A percentile compares a stretch with the other conserved stretches of the same genome.
Evolutionary conservation across 30 jellyfish, hydroid and myxozoan genomes (phyloP).

Genomic region (Sanderia malayensis): DNA sequence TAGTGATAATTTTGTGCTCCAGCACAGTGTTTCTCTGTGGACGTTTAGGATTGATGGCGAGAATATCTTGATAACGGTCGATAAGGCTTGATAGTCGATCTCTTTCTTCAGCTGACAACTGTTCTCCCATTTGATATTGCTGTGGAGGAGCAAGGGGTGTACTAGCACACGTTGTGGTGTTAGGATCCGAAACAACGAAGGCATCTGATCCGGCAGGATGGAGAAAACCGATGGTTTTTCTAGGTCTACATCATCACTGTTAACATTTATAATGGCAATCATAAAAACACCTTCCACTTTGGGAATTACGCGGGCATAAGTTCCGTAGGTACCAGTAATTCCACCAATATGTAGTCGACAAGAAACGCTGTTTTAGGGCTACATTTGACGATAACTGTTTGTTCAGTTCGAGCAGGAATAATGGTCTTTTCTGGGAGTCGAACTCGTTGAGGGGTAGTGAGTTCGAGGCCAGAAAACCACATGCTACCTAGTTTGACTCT

Average conservation of each 20-base stretch:
- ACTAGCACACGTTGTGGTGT: conserved; percentile 1
- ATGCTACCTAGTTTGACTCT: conserved; percentile 33
- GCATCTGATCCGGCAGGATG: conserved; percentile 11
- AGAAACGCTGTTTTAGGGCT: conserved; percentile 31
- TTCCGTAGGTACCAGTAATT: conserved; percentile 19
- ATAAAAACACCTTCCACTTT: conserved; percentile 17
- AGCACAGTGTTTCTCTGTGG: conserved; percentile 23
- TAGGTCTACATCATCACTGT: conserved; percentile 16
- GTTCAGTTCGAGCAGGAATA: conserved; percentile 29
- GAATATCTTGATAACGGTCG: conserved; percentile 10
- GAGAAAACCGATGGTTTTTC: conserved; percentile 18
- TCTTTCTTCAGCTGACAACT: neutral
- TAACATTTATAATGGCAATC: conserved; percentile 10
- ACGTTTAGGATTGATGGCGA: conserved; percentile 8
- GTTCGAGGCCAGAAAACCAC: conserved; percentile 22
- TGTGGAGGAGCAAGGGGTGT: conserved; percentile 28
- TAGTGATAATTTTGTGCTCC: conserved; percentile 16
- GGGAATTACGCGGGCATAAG: conserved; percentile 38
- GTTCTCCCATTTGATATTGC: conserved; percentile 14
- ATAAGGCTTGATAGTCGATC: neutral
- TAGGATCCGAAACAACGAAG: neutral
- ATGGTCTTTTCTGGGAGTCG: conserved; percentile 11
- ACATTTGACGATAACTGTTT: conserved; percentile 21
- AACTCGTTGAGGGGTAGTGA: conserved; percentile 17
- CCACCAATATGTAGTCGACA: conserved; percentile 10